Evolutionary conservation across 2,797 vertebrate genomes (phyloP).

Genomic region (Thamnophis elegans): DNA sequence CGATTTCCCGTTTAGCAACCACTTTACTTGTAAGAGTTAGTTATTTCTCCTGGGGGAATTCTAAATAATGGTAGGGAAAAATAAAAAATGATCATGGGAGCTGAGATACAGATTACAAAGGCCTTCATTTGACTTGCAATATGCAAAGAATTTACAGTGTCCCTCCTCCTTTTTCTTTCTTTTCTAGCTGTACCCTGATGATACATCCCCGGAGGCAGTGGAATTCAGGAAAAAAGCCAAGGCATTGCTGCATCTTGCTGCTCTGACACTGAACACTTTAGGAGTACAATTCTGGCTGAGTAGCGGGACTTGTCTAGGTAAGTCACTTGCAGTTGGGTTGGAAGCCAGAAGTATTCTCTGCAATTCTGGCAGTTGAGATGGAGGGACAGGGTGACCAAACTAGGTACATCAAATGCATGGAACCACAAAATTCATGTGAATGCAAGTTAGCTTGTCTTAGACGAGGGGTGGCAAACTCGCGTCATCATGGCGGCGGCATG

Average conservation of each 20-base stretch:
- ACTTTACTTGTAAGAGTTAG: not conserved
- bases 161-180: constrained; percentile 19
- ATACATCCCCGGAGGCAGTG: constrained; percentile 79
- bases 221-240: constrained; percentile 88
- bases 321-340: constrained; percentile 24
- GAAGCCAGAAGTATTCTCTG: not conserved
- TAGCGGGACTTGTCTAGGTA: constrained; percentile 95
- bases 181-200: constrained; percentile 85
- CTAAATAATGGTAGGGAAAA: not conserved
- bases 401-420: not conserved
- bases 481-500: rapidly evolving
- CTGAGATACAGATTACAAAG: not conserved
- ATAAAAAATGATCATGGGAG: not conserved
- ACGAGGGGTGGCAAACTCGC: no score
- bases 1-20: not conserved
- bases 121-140: not conserved
- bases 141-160: not conserved
- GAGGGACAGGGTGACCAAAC: not conserved
- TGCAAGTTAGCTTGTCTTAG: not conserved
- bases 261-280: constrained; percentile 75
- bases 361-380: not conserved
- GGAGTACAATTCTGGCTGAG: constrained; percentile 91
- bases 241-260: constrained; percentile 81
- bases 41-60: not conserved
- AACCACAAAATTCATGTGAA: not conserved